Percentiles rank a stretch among this genome's conserved stretches.
These are phyloP conservation scores for Sarcophilus harrisii DNA, from an alignment of 2,797 vertebrate genomes.

Conservation along the genomic window DNA sequence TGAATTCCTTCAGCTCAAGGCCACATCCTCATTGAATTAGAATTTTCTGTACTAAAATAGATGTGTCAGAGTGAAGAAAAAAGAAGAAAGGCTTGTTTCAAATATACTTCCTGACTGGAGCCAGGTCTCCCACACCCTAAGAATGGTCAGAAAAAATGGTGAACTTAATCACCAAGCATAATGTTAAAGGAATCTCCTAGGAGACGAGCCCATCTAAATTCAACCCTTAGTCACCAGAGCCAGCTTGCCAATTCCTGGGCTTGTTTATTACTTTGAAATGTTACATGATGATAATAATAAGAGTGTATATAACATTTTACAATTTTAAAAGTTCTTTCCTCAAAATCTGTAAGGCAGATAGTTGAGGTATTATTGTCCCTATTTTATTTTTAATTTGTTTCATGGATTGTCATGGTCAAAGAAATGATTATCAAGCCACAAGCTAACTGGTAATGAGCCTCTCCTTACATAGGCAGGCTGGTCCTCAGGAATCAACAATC, in stretches of 20 bases:
- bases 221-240: background rate
- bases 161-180: background rate
- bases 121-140: background rate
- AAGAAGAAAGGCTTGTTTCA: background rate
- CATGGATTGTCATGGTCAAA: background rate
- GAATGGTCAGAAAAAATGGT: background rate
- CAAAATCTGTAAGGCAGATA: background rate
- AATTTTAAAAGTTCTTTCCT: background rate
- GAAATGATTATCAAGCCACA: background rate
- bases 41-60: background rate
- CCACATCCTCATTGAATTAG: background rate
- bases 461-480: background rate
- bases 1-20: background rate
- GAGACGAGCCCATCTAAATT: background rate
- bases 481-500: background rate
- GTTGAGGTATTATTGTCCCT: background rate
- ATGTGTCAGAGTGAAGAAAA: background rate
- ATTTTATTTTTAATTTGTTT: background rate
- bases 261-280: background rate
- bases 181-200: slow-evolving; percentile 2
- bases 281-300: background rate
- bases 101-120: background rate
- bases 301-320: background rate
- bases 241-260: background rate
- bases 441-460: background rate